Evolutionary conservation across 2,888 invertebrate species (phyloP).

Genomic region (Nymphalis urticae): DNA sequence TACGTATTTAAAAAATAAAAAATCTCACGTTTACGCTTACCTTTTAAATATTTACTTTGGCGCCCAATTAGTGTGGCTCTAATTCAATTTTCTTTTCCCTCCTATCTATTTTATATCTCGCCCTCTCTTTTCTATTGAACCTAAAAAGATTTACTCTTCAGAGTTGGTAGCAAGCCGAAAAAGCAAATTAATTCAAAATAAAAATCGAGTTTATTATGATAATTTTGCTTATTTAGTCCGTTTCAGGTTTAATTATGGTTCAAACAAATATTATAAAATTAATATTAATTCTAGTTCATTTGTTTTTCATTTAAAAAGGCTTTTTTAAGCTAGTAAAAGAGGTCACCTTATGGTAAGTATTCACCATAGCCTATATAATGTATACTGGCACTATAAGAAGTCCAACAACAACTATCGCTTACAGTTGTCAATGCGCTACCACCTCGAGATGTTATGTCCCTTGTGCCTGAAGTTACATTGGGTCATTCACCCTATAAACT

Average conservation of each 20-base stretch:
- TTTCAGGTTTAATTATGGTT: constrained; percentile 14
- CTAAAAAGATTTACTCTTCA: constrained; percentile 17
- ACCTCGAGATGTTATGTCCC: too few species aligned
- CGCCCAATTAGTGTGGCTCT: constrained; percentile 35
- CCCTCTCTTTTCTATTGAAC: constrained; percentile 9
- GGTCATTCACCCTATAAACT: too few species aligned
- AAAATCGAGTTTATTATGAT: constrained; percentile 19
- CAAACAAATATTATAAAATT: constrained; percentile 10
- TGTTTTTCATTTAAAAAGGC: too few species aligned
- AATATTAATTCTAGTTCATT: background rate
- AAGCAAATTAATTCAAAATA: constrained; percentile 27
- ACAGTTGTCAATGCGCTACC: too few species aligned
- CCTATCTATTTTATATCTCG: constrained; percentile 1
- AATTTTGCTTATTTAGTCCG: constrained; percentile 20
- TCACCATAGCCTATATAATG: too few species aligned
- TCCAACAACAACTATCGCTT: too few species aligned
- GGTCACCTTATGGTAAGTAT: too few species aligned
- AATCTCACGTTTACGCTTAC: constrained; percentile 9
- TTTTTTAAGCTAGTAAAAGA: too few species aligned
- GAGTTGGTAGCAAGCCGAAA: constrained; percentile 21
- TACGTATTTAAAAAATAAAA: background rate
- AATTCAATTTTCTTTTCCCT: constrained; percentile 4
- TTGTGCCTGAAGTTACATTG: too few species aligned
- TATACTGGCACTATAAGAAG: too few species aligned
- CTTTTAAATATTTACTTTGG: constrained; percentile 34